A percentile compares a stretch with the other conserved stretches of the same genome.
Conservation (phyloP, 2,888 invertebrate genomes). For the Alviniconcha strummeri region DNA sequence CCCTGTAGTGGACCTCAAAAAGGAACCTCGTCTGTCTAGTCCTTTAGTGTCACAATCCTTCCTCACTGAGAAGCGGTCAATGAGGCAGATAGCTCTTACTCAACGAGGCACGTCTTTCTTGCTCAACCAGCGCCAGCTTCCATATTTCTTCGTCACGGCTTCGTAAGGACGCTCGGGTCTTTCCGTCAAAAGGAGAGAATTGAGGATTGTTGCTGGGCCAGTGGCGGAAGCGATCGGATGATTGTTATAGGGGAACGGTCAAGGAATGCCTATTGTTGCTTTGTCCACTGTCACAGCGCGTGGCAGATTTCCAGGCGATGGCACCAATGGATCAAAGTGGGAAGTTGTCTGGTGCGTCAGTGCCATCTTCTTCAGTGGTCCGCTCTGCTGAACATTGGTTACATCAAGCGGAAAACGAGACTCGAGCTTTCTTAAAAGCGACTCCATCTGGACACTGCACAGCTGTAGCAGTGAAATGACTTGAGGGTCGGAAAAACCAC, state of each 20-base stretch:
- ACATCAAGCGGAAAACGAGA: too few relatives aligned
- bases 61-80: too few relatives aligned
- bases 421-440: too few relatives aligned
- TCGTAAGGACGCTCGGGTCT: background rate
- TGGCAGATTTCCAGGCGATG: background rate
- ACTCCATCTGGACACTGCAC: background rate
- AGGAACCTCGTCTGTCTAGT: too few relatives aligned
- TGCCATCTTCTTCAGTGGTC: too few relatives aligned
- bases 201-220: conserved; percentile 8
- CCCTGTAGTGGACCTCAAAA: too few relatives aligned
- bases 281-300: background rate
- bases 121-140: conserved; percentile 2
- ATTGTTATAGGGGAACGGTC: background rate
- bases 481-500: too few relatives aligned
- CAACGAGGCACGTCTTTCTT: background rate
- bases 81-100: too few relatives aligned
- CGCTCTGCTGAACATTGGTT: too few relatives aligned
- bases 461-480: too few relatives aligned
- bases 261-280: background rate
- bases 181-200: background rate
- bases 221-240: background rate
- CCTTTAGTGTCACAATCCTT: too few relatives aligned
- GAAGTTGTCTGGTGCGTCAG: too few relatives aligned
- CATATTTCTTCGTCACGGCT: conserved; percentile 19
- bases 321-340: conserved; percentile 4